phyloP scores from a whole-genome alignment of 2,888 invertebrate genomes.

The Boloria euphrosyne region DNA sequence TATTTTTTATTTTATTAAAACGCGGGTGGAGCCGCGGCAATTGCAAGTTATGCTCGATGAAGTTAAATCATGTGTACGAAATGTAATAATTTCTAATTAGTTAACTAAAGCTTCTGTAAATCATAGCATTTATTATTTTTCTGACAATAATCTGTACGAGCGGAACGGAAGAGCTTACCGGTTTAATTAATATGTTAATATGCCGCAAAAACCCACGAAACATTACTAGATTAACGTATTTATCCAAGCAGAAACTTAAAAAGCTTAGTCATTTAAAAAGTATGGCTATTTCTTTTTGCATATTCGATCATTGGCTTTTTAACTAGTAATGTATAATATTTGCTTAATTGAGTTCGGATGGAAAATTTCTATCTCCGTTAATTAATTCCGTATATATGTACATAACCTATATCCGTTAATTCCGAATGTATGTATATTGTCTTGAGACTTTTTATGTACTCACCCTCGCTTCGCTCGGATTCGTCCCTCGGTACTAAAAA shows the following conservation, averaged over 20 bases:
- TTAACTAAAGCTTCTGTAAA: not conserved
- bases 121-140: slow-evolving; percentile 19
- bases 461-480: no score
- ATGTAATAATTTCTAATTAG: not conserved
- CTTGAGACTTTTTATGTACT: no score
- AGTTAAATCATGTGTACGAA: not conserved
- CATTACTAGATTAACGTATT: slow-evolving; percentile 46
- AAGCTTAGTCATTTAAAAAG: slow-evolving; percentile 35
- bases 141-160: slow-evolving; percentile 34
- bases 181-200: slow-evolving; percentile 48
- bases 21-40: no score
- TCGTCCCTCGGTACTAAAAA: no score
- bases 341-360: not conserved
- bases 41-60: no score
- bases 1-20: no score
- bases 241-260: slow-evolving; percentile 49
- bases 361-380: no score
- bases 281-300: not conserved
- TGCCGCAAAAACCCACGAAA: slow-evolving; percentile 40
- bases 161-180: slow-evolving; percentile 37
- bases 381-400: no score
- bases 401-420: no score
- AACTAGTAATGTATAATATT: not conserved
- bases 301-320: not conserved
- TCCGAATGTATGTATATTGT: no score